Evolutionary conservation across 2,888 invertebrate genomes (phyloP).

Genomic region (Siphonodentalium dalli): DNA sequence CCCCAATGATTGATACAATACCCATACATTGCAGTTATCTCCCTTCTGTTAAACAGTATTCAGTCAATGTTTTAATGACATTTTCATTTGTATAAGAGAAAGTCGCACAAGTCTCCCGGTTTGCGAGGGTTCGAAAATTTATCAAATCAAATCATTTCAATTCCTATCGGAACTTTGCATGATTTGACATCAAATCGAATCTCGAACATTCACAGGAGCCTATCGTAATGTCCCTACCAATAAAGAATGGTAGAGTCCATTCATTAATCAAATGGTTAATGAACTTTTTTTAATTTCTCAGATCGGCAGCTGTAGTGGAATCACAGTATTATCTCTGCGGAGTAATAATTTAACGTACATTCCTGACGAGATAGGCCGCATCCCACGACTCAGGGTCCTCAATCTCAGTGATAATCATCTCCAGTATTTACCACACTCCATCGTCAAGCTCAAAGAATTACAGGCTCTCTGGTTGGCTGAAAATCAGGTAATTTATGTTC

Average conservation of each 20-base stretch:
- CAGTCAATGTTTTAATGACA: too few species aligned
- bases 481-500: conserved; percentile 72
- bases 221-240: neutral
- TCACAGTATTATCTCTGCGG: conserved; percentile 83
- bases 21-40: too few species aligned
- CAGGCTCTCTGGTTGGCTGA: conserved; percentile 90
- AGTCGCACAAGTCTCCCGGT: too few species aligned
- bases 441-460: conserved; percentile 76
- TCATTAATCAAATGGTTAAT: neutral
- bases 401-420: conserved; percentile 88
- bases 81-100: neutral
- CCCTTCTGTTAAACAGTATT: too few species aligned
- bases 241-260: neutral
- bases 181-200: too few species aligned
- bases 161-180: neutral
- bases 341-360: conserved; percentile 82
- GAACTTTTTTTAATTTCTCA: conserved; percentile 35
- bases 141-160: too few species aligned
- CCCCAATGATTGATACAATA: too few species aligned
- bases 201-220: too few species aligned
- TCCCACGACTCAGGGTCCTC: conserved; percentile 82
- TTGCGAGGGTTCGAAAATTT: too few species aligned
- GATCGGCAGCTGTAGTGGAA: conserved; percentile 84
- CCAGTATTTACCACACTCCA: conserved; percentile 83
- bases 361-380: conserved; percentile 89